Percentiles rank a stretch among this genome's conserved stretches.
phyloP scores from a whole-genome alignment of 2,113 vertebrate genomes.

The Butorides virescens region DNA sequence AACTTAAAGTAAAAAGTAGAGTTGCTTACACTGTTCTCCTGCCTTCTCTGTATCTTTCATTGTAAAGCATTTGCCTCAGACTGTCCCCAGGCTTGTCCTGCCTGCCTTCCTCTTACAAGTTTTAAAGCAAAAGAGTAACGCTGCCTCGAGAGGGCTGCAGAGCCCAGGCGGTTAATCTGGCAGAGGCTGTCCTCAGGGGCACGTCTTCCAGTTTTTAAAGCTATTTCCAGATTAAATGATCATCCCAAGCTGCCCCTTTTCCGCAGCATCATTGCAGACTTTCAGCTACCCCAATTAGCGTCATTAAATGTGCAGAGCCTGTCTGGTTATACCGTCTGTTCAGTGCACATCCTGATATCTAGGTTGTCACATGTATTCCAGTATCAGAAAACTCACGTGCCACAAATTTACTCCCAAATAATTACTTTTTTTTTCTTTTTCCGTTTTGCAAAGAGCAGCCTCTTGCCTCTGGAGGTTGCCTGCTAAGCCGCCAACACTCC shows the following conservation, averaged over 20 bases:
- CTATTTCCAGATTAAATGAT: constrained; percentile 3
- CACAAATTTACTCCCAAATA: not conserved
- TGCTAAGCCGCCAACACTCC: not conserved
- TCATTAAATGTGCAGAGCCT: not conserved
- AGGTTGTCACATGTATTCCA: not conserved
- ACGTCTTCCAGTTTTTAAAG: not conserved
- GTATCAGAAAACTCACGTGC: not conserved
- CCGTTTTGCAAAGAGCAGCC: not conserved
- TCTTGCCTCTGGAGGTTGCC: not conserved
- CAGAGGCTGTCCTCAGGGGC: not conserved
- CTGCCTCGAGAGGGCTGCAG: not conserved
- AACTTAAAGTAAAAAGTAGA: not conserved
- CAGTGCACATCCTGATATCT: not conserved
- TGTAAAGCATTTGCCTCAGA: not conserved
- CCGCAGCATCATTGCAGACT: not conserved
- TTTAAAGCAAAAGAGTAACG: not conserved
- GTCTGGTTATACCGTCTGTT: not conserved
- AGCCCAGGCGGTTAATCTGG: not conserved
- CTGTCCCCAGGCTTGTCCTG: not conserved
- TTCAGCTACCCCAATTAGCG: not conserved
- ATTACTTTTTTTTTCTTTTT: not conserved
- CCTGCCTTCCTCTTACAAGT: not conserved
- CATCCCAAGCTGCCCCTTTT: not conserved
- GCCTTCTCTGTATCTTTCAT: not conserved
- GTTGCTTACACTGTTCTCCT: not conserved